Evolutionary conservation across 2,888 invertebrate genomes (phyloP).

Genomic region (Molanna angustata): DNA sequence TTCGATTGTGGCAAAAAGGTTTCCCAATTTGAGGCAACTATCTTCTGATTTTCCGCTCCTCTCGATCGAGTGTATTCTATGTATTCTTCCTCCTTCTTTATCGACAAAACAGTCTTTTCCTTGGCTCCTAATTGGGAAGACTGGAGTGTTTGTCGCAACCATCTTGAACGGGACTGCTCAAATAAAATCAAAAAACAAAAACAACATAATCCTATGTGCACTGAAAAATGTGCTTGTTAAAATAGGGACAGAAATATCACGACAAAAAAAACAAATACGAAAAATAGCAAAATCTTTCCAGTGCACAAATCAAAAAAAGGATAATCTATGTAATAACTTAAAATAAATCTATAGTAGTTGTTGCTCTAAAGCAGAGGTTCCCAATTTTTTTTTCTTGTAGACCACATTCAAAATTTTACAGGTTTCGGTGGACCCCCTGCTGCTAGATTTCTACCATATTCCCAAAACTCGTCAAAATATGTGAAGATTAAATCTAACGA

Average conservation of each 20-base stretch:
- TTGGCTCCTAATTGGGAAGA: conserved; percentile 12
- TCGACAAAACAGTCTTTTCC: conserved; percentile 10
- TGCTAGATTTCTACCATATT: no score
- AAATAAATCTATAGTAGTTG: no score
- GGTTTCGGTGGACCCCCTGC: no score
- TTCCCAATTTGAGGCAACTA: conserved; percentile 11
- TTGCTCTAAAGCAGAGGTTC: no score
- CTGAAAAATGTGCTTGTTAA: conserved; percentile 2
- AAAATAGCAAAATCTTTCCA: neutral
- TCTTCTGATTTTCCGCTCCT: neutral
- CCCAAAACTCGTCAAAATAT: no score
- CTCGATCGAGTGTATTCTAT: conserved; percentile 1
- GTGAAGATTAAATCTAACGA: no score
- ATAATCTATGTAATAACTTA: no score
- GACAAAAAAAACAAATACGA: neutral
- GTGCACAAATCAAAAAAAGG: no score
- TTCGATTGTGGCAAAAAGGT: conserved; percentile 10
- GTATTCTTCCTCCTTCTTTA: conserved; percentile 11
- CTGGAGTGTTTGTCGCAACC: conserved; percentile 16
- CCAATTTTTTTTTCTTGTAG: no score
- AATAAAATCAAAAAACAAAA: conserved; percentile 28
- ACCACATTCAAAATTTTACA: no score
- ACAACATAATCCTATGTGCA: conserved; percentile 19
- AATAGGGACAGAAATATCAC: conserved; percentile 5
- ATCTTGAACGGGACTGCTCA: conserved; percentile 32